Conservation (phyloP, 2,113 vertebrate genomes). For the Cnemophilus loriae region DNA sequence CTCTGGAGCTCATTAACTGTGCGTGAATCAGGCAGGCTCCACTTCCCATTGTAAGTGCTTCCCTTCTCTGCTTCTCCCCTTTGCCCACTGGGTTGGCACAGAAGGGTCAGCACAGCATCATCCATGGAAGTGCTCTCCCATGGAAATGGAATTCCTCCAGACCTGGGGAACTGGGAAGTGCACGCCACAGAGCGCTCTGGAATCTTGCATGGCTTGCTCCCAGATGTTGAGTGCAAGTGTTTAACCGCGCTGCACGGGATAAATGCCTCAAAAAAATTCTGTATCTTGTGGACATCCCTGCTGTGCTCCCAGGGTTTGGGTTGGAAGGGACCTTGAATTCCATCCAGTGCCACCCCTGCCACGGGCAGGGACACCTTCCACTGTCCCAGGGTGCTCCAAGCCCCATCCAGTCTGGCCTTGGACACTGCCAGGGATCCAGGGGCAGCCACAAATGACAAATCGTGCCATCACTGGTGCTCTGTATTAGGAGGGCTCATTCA, state of each 20-base stretch:
- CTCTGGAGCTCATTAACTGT: not conserved
- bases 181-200: fast-evolving
- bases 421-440: not conserved
- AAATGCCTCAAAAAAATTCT: not conserved
- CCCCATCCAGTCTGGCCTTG: not conserved
- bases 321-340: not conserved
- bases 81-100: not conserved
- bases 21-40: not conserved
- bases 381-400: not conserved
- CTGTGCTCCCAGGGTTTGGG: not conserved
- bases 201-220: not conserved
- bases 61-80: not conserved
- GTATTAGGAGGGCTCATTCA: not conserved
- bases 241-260: fast-evolving
- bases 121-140: not conserved
- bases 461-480: not conserved
- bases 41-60: not conserved
- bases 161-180: not conserved
- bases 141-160: not conserved
- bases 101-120: not conserved
- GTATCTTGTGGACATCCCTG: not conserved
- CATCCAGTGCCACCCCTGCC: not conserved
- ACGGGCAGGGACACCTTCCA: not conserved
- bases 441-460: not conserved
- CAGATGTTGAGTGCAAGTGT: too few relatives aligned